phyloP scores from a whole-genome alignment of 2,888 invertebrate genomes.

The Cataglyphis altisquamis region DNA sequence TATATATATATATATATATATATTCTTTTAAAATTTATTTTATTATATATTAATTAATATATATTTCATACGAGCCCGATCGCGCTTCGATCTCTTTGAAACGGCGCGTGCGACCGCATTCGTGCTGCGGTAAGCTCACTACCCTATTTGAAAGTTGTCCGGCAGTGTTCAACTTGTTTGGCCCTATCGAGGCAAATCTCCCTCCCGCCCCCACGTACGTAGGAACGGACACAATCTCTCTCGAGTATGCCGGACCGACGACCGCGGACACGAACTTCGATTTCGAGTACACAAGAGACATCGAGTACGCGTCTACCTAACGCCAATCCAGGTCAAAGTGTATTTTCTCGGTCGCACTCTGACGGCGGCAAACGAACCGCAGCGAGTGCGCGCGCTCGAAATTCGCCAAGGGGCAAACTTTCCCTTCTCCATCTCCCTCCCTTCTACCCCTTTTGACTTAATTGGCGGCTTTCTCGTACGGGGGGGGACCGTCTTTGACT shows the following conservation, averaged over 20 bases:
- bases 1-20: too few species aligned
- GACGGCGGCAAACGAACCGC: constrained; percentile 58
- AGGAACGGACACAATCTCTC: constrained; percentile 61
- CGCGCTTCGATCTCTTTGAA: constrained; percentile 3
- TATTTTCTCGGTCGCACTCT: constrained; percentile 57
- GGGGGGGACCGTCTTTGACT: constrained; percentile 53
- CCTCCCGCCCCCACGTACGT: constrained; percentile 39
- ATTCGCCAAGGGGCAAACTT: constrained; percentile 58
- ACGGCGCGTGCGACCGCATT: constrained; percentile 29
- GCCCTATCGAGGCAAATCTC: constrained; percentile 62
- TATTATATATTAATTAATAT: background rate
- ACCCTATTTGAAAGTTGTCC: constrained; percentile 62
- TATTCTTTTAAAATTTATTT: too few species aligned
- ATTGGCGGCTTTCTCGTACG: constrained; percentile 70
- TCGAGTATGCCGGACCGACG: constrained; percentile 35
- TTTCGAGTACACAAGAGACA: constrained; percentile 49
- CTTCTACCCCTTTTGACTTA: constrained; percentile 73
- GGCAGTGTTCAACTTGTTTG: constrained; percentile 66
- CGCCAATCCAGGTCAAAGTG: constrained; percentile 56
- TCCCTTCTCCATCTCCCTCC: constrained; percentile 41
- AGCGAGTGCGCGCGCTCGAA: constrained; percentile 41
- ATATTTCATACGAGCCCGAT: background rate
- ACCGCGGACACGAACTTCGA: constrained; percentile 54
- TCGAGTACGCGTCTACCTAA: constrained; percentile 31
- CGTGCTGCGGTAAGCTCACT: constrained; percentile 39